Base-by-base conservation (phyloP, 2,113 vertebrate species). In the Gopherus evgoodei region DNA sequence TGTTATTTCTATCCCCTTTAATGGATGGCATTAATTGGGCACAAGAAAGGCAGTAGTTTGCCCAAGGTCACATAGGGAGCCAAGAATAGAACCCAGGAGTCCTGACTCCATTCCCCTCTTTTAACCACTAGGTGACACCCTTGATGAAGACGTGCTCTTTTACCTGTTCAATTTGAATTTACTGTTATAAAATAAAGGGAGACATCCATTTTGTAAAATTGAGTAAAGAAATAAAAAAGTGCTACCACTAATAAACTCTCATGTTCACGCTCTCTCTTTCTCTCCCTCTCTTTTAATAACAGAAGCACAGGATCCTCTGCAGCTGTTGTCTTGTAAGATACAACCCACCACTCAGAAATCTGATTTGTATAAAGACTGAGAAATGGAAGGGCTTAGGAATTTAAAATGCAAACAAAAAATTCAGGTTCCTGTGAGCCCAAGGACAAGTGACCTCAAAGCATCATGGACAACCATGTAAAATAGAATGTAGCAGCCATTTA, bases 361-460 rank as follows among this genome's bases (percentile, higher is more conserved):
- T 81, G 96, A 98, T 94, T 97, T 96, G 91, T 95, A 90, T 91
- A 98, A 93, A 98, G 98, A 97, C 98, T 98, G 96, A 78, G 6
- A 90, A 98, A 94, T 47, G 93, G 98, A 96, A 97, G 94, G 90
- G 92, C 97, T 98, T 97, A 98, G 98, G 96, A 85, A 97, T 96
- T 88, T 93, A 96, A 95, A 95, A 31, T 96, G 90, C n/a, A 92
- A 94, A 93, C 65, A 96, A 89, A 86, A 78, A 95, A 97, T 96
- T 91, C 95, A 93, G 97, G 97, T 98, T 98, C 94, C 11, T 91
- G 91, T 94, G 97, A 98, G 97, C 95, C 97, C 84, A 95, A 98
- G 97, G 98, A 98, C 96, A 98, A 98, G 98, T 96, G 98, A 98
- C 98, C 98, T 98, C 97, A 96, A 98, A 96, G 96, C 97, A 98